phyloP scores from a whole-genome alignment of 2,797 vertebrate genomes.

The Pterois miles region DNA sequence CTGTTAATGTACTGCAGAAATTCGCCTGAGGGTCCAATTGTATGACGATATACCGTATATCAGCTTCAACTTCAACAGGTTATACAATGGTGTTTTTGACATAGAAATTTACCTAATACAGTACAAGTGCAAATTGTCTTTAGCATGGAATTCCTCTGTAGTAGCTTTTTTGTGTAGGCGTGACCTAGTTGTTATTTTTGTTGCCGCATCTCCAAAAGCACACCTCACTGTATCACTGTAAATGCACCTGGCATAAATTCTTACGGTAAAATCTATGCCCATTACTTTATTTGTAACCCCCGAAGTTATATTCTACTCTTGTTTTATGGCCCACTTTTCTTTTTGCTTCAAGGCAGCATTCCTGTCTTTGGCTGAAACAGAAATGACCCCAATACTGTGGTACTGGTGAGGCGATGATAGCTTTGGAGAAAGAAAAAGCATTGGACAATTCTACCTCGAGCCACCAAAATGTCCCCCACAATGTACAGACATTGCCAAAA shows the following conservation, averaged over 20 bases:
- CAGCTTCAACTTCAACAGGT: conserved; percentile 9
- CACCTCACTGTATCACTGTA: conserved; percentile 28
- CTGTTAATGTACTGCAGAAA: conserved; percentile 67
- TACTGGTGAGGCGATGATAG: conserved; percentile 34
- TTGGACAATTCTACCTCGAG: conserved; percentile 8
- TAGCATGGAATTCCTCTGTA: conserved; percentile 14
- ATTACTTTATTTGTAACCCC: conserved; percentile 34
- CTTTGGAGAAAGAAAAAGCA: conserved; percentile 30
- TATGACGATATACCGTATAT: conserved; percentile 31
- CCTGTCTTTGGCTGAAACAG: conserved; percentile 26
- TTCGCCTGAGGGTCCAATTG: conserved; percentile 46
- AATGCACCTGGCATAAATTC: conserved; percentile 46
- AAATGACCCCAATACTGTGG: conserved; percentile 48
- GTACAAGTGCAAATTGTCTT: not conserved
- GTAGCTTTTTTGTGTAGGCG: conserved; percentile 15
- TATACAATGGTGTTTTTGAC: not conserved
- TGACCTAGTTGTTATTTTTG: conserved; percentile 45
- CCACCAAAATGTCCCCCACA: not conserved
- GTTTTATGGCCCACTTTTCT: conserved; percentile 50
- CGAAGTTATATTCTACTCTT: conserved; percentile 33
- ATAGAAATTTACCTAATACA: not conserved
- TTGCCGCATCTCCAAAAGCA: conserved; percentile 25
- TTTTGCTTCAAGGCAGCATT: conserved; percentile 39
- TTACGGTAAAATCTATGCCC: conserved; percentile 22
- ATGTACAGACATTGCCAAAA: not conserved